phyloP scores from a whole-genome alignment of 2,888 invertebrate genomes.

The Heteromyza rotundicornis region DNA sequence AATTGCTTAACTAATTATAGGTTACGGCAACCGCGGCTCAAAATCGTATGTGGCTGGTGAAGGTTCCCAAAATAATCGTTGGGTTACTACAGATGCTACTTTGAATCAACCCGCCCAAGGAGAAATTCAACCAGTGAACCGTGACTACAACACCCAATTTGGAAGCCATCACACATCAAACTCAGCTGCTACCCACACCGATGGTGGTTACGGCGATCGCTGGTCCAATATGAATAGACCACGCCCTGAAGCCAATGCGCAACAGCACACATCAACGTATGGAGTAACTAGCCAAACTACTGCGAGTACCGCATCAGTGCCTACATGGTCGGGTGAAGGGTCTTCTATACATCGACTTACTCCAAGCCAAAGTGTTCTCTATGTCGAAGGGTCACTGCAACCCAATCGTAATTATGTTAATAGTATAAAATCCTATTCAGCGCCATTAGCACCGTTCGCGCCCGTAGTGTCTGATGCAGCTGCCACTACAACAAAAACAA shows the following conservation, averaged over 20 bases:
- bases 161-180: constrained; percentile 4
- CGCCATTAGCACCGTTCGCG: constrained; percentile 50
- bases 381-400: constrained; percentile 49
- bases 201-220: constrained; percentile 41
- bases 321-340: constrained; percentile 42
- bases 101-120: constrained; percentile 1
- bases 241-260: constrained; percentile 41
- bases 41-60: constrained; percentile 25
- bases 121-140: not conserved
- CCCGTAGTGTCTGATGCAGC: constrained; percentile 17
- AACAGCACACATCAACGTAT: constrained; percentile 6
- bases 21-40: constrained; percentile 30
- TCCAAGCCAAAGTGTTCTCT: constrained; percentile 45
- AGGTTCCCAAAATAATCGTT: constrained; percentile 7
- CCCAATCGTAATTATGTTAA: constrained; percentile 55
- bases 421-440: constrained; percentile 34
- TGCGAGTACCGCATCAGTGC: not conserved
- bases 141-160: constrained; percentile 13
- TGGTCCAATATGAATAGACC: constrained; percentile 56
- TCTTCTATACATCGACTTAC: constrained; percentile 33
- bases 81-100: constrained; percentile 8
- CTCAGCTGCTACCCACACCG: too few species aligned
- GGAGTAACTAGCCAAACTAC: not conserved
- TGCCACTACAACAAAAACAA: constrained; percentile 25
- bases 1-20: constrained; percentile 35